Conservation (phyloP, 2,113 vertebrate species). For the Hyperopisus bebe region DNA sequence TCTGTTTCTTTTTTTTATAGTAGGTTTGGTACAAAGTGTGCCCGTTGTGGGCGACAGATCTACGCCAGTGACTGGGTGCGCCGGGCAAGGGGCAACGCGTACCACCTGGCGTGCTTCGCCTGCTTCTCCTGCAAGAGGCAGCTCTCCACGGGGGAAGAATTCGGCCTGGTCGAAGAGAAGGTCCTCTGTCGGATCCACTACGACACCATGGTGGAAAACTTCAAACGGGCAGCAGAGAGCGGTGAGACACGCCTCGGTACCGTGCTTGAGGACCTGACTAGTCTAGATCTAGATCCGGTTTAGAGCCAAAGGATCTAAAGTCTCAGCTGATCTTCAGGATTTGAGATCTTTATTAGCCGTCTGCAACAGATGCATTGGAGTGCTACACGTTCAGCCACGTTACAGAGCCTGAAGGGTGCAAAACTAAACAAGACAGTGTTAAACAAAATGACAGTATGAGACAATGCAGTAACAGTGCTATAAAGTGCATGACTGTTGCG, state of each 20-base stretch:
- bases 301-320: not conserved
- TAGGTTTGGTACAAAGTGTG: conserved; percentile 89
- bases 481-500: not conserved
- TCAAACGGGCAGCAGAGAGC: conserved; percentile 80
- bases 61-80: conserved; percentile 93
- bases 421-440: not conserved
- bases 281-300: not conserved
- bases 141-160: conserved; percentile 90
- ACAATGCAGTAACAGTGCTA: not conserved
- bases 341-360: not conserved
- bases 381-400: not conserved
- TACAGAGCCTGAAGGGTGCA: not conserved
- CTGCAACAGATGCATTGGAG: not conserved
- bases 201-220: conserved; percentile 90
- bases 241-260: conserved; percentile 56
- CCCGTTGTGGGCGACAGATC: conserved; percentile 83
- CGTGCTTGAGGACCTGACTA: not conserved
- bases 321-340: not conserved
- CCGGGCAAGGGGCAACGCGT: conserved; percentile 80
- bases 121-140: conserved; percentile 93
- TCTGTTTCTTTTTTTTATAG: conserved; percentile 52
- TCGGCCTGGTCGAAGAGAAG: conserved; percentile 87
- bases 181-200: conserved; percentile 93
- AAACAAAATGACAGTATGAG: not conserved
- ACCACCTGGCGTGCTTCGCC: conserved; percentile 90